Conservation (phyloP, 2,797 vertebrate species). For the Dendrocincla fuliginosa region DNA sequence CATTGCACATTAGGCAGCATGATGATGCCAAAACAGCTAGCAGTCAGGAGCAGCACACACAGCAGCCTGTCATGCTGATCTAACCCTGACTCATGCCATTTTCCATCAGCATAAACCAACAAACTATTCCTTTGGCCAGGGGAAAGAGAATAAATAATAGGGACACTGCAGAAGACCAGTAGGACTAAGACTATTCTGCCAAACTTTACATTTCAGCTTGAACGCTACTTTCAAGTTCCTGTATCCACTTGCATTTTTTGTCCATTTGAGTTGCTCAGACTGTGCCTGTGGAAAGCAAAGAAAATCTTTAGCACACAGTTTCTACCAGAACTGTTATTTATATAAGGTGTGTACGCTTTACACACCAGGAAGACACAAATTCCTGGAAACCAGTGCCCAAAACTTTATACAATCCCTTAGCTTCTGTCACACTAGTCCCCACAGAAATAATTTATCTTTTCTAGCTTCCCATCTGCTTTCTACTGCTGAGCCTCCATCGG, state of each 20-base stretch:
- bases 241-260: not conserved
- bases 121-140: not conserved
- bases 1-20: not conserved
- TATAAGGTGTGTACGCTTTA: not conserved
- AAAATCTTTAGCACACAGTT: not conserved
- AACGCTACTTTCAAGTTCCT: not conserved
- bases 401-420: not conserved
- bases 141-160: not conserved
- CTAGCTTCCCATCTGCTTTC: not conserved
- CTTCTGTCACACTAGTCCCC: not conserved
- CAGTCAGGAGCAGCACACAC: not conserved
- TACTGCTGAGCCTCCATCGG: not conserved
- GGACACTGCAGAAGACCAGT: fast-evolving
- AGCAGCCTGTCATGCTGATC: not conserved
- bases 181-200: not conserved
- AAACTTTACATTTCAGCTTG: not conserved
- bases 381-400: not conserved
- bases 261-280: not conserved
- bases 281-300: not conserved
- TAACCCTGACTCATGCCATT: not conserved
- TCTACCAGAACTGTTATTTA: not conserved
- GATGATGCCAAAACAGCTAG: not conserved
- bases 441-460: not conserved
- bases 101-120: not conserved
- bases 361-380: not conserved